Evolutionary conservation across 2,113 vertebrate species (phyloP).

Genomic region (Pituophis catenifer): DNA sequence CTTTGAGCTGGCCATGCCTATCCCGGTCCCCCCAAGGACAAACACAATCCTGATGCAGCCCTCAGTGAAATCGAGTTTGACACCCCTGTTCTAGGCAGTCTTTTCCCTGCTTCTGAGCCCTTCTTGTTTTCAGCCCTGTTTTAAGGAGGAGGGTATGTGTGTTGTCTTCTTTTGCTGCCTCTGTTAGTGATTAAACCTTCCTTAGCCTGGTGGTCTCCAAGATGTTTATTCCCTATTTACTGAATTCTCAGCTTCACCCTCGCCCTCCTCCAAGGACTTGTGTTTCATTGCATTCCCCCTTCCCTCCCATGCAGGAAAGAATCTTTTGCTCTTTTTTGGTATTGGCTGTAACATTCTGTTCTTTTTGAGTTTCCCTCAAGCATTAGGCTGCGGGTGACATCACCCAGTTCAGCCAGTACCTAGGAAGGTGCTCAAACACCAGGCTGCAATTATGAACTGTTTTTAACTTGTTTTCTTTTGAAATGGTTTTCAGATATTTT

Average conservation of each 20-base stretch:
- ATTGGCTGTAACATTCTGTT: not conserved
- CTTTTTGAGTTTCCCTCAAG: not conserved
- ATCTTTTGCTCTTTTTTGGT: not conserved
- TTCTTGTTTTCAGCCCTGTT: not conserved
- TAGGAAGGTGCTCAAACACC: not conserved
- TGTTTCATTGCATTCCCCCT: not conserved
- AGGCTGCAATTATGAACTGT: not conserved
- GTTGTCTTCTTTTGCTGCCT: not conserved
- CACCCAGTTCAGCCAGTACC: not conserved
- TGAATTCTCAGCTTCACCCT: not conserved
- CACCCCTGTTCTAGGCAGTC: not conserved
- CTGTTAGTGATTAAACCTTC: not conserved
- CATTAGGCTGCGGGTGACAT: not conserved
- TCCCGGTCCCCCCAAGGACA: too few species aligned
- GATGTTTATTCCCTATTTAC: not conserved
- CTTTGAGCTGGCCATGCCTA: too few species aligned
- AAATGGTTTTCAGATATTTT: not conserved
- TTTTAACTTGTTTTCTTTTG: not conserved
- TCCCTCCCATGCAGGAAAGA: not conserved
- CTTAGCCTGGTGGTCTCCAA: not conserved
- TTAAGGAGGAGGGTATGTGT: not conserved
- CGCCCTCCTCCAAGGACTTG: not conserved
- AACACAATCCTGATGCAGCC: too few species aligned
- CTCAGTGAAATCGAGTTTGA: too few species aligned
- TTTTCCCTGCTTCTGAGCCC: not conserved